Evolutionary conservation across 1,140 invertebrate species (phyloP), one percentile per base, ranked within the genome.

Genomic region (Camponotus floridanus): DNA sequence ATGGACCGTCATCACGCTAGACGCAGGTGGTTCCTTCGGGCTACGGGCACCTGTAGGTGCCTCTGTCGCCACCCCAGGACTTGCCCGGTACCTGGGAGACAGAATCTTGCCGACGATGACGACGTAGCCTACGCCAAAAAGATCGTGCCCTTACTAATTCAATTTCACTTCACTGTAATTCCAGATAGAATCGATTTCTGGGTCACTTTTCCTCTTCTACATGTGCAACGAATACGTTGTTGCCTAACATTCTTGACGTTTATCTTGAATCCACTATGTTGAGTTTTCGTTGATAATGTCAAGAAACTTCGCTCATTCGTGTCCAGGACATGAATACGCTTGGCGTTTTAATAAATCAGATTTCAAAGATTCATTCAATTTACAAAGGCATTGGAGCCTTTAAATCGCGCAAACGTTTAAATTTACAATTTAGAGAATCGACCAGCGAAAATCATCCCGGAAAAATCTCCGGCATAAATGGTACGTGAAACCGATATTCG

Each of bases 1-100:
- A 89, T 95, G 95, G 93, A 95, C 94, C 93, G 94, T 95, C 95
- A 95, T 95, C 91, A 94, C 93, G 91, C 87, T 81, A 13, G 88
- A 89, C 73, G 91, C 85, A 86, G 90, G 89, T 91, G 91, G 88
- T 92, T 92, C 89, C 85, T 85, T 85, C 87, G 92, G 93, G 90
- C 92, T 94, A 86, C 91, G 91, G 86, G 91, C 92, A 91, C 93
- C 93, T 87, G 92, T 86, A 86, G 93, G 92, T 92, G 91, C 92
- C 91, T 93, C 92, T 89, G 92, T 94, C 91, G 92, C 92, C 93
- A 93, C 92, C 91, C 93, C 94, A 93, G 93, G 92, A 94, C 93
- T 94, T 71, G 88, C 87, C 88, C 87, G 91, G 85, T 94, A 93
- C 91, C 92, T 91, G 89, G 94, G 92, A 86, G 94, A 95, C 92